Percentiles rank a stretch among this genome's conserved stretches.
Conservation (phyloP, 2,888 invertebrate genomes). For the Choristoneura rosaceana region DNA sequence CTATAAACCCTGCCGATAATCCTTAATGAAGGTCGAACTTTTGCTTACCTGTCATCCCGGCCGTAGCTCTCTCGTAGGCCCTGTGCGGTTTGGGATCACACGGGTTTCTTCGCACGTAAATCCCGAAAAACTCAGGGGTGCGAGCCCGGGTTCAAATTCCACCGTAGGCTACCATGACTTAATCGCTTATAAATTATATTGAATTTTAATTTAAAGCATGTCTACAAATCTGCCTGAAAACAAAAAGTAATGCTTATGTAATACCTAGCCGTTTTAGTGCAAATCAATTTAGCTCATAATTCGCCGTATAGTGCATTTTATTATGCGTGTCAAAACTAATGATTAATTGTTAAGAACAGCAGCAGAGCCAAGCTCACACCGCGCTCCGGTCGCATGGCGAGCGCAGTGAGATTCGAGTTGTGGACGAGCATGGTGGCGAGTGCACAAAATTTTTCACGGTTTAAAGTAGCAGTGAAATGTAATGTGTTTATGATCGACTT, state of each 20-base stretch:
- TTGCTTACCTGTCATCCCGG: too few relatives aligned
- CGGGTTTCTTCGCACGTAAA: too few relatives aligned
- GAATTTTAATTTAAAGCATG: too few relatives aligned
- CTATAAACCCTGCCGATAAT: too few relatives aligned
- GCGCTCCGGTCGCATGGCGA: conserved; percentile 18
- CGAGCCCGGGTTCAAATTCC: too few relatives aligned
- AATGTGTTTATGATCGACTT: background rate
- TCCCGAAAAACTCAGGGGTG: too few relatives aligned
- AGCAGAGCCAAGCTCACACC: background rate
- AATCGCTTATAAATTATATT: too few relatives aligned
- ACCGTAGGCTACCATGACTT: too few relatives aligned
- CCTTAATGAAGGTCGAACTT: too few relatives aligned
- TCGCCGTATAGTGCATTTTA: conserved; percentile 24
- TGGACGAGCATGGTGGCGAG: conserved; percentile 14
- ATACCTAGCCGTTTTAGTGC: background rate
- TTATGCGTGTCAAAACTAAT: conserved; percentile 32
- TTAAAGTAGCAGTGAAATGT: conserved; percentile 4
- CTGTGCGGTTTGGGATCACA: too few relatives aligned
- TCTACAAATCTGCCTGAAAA: too few relatives aligned
- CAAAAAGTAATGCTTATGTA: background rate
- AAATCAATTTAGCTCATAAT: background rate
- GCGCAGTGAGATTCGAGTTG: conserved; percentile 30
- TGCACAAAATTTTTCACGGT: background rate
- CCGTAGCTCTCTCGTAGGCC: too few relatives aligned
- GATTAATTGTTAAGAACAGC: conserved; percentile 6